Evolutionary conservation across 2,797 vertebrate genomes (phyloP).

Genomic region (Poeciliopsis infans): DNA sequence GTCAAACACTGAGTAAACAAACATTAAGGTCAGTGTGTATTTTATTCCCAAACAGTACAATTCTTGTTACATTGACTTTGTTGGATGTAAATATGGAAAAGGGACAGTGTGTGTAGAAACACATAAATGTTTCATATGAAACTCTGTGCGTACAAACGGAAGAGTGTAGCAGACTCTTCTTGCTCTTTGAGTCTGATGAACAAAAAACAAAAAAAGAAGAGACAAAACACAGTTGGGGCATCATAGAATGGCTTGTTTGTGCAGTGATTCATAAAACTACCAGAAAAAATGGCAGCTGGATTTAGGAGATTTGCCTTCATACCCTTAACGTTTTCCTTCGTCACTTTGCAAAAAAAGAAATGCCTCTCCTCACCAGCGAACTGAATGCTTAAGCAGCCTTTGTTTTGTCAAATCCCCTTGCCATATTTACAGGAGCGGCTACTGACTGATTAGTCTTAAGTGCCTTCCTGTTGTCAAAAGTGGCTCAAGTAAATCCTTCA

Average conservation of each 20-base stretch:
- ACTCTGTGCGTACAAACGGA: constrained; percentile 38
- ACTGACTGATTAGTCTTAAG: constrained; percentile 35
- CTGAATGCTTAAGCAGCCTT: constrained; percentile 22
- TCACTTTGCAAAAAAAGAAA: constrained; percentile 42
- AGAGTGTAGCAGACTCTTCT: constrained; percentile 44
- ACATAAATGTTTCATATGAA: constrained; percentile 49
- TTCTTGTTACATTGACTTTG: constrained; percentile 70
- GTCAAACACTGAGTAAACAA: constrained; percentile 27
- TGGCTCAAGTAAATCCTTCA: constrained; percentile 45
- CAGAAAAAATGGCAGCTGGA: constrained; percentile 31
- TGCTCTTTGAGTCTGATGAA: constrained; percentile 40
- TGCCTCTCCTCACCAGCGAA: constrained; percentile 24
- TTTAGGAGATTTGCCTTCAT: not conserved
- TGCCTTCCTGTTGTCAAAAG: constrained; percentile 35
- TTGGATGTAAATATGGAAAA: constrained; percentile 62
- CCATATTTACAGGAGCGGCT: constrained; percentile 41
- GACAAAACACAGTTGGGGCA: constrained; percentile 33
- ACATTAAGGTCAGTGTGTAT: constrained; percentile 59
- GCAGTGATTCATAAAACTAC: constrained; percentile 34
- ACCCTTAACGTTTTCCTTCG: constrained; percentile 1
- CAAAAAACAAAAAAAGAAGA: constrained; percentile 13
- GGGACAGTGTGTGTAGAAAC: constrained; percentile 61
- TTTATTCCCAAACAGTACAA: constrained; percentile 75
- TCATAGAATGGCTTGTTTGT: constrained; percentile 27
- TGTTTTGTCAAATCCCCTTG: constrained; percentile 38